phyloP scores from a whole-genome alignment of 2,797 vertebrate genomes.

The Phalloptychus januarius region DNA sequence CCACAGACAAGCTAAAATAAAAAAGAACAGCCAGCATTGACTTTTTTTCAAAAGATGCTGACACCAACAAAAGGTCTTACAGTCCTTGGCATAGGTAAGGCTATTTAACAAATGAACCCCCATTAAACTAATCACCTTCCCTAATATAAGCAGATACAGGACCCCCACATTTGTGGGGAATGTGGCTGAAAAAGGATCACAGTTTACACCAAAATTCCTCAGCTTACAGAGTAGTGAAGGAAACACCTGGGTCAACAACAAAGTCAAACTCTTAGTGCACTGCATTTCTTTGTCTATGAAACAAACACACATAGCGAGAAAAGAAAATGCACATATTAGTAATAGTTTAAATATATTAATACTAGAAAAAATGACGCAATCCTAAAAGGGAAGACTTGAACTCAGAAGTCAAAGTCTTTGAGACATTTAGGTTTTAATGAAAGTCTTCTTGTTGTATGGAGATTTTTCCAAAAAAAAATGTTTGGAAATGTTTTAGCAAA shows the following conservation, averaged over 20 bases:
- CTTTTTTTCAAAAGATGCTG: not conserved
- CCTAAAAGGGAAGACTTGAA: not conserved
- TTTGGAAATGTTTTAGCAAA: not conserved
- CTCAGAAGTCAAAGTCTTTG: not conserved
- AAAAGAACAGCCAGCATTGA: not conserved
- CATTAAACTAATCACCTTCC: not conserved
- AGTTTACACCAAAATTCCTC: conserved; percentile 65
- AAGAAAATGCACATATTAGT: not conserved
- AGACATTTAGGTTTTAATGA: not conserved
- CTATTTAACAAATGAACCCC: not conserved
- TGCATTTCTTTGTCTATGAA: not conserved
- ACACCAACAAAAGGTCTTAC: not conserved
- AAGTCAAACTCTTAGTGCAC: conserved; percentile 20
- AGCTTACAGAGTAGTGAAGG: conserved; percentile 14
- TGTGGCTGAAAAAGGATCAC: conserved; percentile 29
- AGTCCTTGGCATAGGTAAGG: not conserved
- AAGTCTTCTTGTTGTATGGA: not conserved
- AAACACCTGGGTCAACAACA: conserved; percentile 30
- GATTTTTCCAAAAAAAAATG: not conserved
- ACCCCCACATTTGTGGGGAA: conserved; percentile 3
- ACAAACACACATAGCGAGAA: not conserved
- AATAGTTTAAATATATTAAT: not conserved
- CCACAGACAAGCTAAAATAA: not conserved
- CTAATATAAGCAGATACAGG: not conserved
- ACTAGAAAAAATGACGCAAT: not conserved